Evolutionary conservation across 1,140 invertebrate species (phyloP).

Genomic region (Elymnias hypermnestra): DNA sequence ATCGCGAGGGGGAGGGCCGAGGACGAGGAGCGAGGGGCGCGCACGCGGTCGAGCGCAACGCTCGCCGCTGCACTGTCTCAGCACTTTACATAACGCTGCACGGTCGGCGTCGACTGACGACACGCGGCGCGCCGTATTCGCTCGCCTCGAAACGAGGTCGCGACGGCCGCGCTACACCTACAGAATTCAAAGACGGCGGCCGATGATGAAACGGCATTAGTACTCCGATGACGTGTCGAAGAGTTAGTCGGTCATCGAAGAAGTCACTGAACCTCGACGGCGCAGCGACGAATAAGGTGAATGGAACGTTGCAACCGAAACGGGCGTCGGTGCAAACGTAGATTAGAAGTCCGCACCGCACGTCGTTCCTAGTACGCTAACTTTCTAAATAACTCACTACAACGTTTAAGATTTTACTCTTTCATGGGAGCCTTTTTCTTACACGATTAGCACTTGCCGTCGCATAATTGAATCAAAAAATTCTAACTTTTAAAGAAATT

Average conservation of each 20-base stretch:
- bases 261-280: slow-evolving; percentile 66
- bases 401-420: too few relatives aligned
- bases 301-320: slow-evolving; percentile 68
- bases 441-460: too few relatives aligned
- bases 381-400: slow-evolving; percentile 57
- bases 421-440: too few relatives aligned
- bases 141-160: slow-evolving; percentile 51
- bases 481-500: too few relatives aligned
- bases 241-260: slow-evolving; percentile 56
- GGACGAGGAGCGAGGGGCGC: slow-evolving; percentile 29
- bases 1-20: slow-evolving; percentile 39
- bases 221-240: slow-evolving; percentile 56
- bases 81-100: slow-evolving; percentile 66
- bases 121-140: slow-evolving; percentile 29
- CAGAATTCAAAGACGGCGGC: slow-evolving; percentile 53
- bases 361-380: slow-evolving; percentile 47
- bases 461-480: too few relatives aligned
- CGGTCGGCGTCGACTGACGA: slow-evolving; percentile 18
- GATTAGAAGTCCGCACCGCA: slow-evolving; percentile 32
- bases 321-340: slow-evolving; percentile 39
- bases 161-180: slow-evolving; percentile 43
- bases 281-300: slow-evolving; percentile 57
- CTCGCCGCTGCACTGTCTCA: slow-evolving; percentile 44
- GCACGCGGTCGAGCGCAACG: slow-evolving; percentile 63
- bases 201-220: slow-evolving; percentile 59